A percentile compares a stretch with the other conserved stretches of the same genome.
Conservation (phyloP, 2,888 invertebrate species). For the Calliphora vomitoria region DNA sequence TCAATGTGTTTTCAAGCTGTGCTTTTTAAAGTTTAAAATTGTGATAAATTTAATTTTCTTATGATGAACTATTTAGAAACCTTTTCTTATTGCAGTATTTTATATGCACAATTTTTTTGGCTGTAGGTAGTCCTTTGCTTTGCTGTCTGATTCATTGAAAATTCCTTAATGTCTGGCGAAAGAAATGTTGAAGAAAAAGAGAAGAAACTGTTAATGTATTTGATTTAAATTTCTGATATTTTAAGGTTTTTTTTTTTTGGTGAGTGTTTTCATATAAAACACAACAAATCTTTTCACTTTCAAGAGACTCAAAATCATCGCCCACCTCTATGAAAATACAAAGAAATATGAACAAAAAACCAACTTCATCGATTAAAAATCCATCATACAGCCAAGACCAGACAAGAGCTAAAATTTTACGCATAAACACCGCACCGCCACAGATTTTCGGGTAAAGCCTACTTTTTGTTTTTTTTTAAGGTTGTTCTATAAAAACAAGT, state of each 20-base stretch:
- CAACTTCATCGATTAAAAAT: constrained; percentile 76
- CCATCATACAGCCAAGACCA: constrained; percentile 51
- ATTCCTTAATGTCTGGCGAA: constrained; percentile 58
- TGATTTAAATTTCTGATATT: constrained; percentile 61
- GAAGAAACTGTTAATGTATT: constrained; percentile 16
- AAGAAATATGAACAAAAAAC: neutral
- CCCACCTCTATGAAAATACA: constrained; percentile 52
- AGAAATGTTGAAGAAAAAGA: neutral
- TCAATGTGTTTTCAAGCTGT: too few species aligned
- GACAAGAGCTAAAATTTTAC: constrained; percentile 35
- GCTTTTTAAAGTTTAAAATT: too few species aligned
- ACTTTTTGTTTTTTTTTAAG: constrained; percentile 40
- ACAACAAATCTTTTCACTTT: constrained; percentile 6
- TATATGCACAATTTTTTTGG: neutral
- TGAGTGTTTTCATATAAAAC: neutral
- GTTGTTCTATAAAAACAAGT: constrained; percentile 25
- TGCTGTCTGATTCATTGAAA: constrained; percentile 39
- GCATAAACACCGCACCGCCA: constrained; percentile 26
- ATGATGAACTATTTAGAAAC: too few species aligned
- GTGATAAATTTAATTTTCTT: too few species aligned
- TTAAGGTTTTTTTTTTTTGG: constrained; percentile 8
- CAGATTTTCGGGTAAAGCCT: constrained; percentile 66
- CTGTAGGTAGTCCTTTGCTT: neutral
- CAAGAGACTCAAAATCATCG: constrained; percentile 43
- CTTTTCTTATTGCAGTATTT: too few species aligned